Conservation (phyloP, 2,797 vertebrate genomes). For the Lagorchestes hirsutus region DNA sequence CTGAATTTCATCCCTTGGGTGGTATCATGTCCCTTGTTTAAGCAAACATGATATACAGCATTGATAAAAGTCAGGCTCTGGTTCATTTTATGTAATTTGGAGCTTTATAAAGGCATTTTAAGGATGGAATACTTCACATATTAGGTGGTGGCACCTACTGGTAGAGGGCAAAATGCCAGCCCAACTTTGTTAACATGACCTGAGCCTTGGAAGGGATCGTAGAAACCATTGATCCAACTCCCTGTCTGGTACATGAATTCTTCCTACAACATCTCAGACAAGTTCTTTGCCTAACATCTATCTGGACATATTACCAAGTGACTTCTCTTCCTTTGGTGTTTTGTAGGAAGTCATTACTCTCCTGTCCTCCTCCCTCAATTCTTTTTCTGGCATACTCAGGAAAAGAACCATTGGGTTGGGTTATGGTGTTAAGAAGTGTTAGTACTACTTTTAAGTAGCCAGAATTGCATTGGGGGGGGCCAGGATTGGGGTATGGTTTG, state of each 20-base stretch:
- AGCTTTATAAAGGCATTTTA: background rate
- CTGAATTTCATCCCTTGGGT: background rate
- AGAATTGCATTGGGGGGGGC: background rate
- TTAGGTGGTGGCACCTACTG: constrained; percentile 56
- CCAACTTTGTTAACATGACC: constrained; percentile 45
- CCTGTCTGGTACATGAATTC: background rate
- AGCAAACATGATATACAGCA: background rate
- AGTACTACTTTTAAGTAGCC: background rate
- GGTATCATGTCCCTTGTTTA: background rate
- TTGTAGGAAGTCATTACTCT: background rate
- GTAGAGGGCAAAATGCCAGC: constrained; percentile 17
- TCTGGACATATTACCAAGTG: background rate
- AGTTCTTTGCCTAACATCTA: background rate
- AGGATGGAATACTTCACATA: background rate
- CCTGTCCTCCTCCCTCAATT: background rate
- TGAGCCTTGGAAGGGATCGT: background rate
- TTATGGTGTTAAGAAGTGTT: background rate
- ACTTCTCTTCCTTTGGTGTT: background rate
- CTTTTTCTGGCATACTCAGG: background rate
- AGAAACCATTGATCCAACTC: background rate
- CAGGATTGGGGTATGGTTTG: background rate
- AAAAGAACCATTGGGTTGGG: background rate
- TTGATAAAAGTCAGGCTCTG: background rate
- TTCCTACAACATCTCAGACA: background rate
- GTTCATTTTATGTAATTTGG: background rate